These are phyloP conservation scores for Synergus itoensis DNA, from an alignment of 2,888 invertebrate genomes.

Conservation along the genomic window DNA sequence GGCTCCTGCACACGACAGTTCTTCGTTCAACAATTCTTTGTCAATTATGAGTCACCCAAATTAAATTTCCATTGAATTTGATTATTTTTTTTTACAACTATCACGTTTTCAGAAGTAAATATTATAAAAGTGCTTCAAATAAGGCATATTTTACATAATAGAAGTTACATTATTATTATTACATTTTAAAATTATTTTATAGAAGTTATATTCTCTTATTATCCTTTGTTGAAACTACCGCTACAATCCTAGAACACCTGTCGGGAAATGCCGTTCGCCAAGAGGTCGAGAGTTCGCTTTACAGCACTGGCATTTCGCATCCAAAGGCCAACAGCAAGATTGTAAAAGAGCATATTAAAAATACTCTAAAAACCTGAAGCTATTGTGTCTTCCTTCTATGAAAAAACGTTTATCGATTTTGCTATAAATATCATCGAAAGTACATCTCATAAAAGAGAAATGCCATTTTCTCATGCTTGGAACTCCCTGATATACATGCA, in stretches of 20 bases:
- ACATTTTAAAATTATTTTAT: no score
- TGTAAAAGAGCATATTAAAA: constrained; percentile 17
- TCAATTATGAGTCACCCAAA: constrained; percentile 23
- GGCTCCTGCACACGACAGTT: constrained; percentile 9
- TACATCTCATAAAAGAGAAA: background rate
- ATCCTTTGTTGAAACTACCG: background rate
- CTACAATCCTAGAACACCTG: background rate
- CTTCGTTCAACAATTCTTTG: constrained; percentile 19
- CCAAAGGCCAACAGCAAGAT: constrained; percentile 4
- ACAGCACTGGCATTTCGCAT: constrained; percentile 8
- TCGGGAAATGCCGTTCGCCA: constrained; percentile 20
- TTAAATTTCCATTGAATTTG: background rate
- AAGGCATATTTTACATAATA: no score
- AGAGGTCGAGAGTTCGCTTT: constrained; percentile 6
- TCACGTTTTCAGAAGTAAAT: no score
- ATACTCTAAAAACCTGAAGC: background rate
- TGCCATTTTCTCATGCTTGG: background rate
- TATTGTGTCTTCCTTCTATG: background rate
- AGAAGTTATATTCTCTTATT: background rate
- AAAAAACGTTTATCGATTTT: background rate
- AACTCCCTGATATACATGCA: no score
- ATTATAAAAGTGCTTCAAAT: no score
- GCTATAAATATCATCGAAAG: background rate
- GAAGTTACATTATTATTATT: no score
- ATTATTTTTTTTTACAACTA: no score